A percentile compares a stretch with the other conserved stretches of the same genome.
These are phyloP conservation scores for Lasioglossum malachurum DNA, from an alignment of 2,888 invertebrate species.

Conservation along the genomic window DNA sequence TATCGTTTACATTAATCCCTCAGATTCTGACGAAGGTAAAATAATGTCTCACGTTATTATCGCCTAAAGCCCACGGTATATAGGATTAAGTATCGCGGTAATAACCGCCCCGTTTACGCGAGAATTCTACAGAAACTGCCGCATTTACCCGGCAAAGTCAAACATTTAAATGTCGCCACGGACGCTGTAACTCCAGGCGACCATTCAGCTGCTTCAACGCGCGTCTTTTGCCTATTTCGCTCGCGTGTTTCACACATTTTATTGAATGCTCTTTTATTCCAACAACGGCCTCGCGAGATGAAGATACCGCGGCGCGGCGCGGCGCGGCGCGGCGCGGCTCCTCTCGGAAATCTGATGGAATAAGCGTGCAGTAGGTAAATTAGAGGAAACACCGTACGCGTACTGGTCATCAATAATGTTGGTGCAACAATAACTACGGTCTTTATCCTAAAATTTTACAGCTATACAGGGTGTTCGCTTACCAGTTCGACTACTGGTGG, in stretches of 20 bases:
- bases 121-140: constrained; percentile 1
- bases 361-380: too few species aligned
- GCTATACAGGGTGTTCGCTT: too few species aligned
- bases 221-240: constrained; percentile 21
- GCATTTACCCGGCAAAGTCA: neutral
- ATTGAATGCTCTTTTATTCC: constrained; percentile 10
- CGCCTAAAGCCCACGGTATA: neutral
- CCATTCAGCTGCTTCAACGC: constrained; percentile 16
- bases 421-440: neutral
- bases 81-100: constrained; percentile 23
- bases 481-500: too few species aligned
- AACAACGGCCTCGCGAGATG: neutral
- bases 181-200: neutral
- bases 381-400: neutral
- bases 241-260: constrained; percentile 12
- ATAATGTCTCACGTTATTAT: constrained; percentile 15
- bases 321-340: neutral
- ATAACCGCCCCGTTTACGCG: constrained; percentile 17
- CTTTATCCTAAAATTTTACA: neutral
- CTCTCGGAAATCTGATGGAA: neutral
- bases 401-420: neutral
- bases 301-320: neutral
- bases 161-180: constrained; percentile 17
- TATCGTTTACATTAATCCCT: constrained; percentile 26
- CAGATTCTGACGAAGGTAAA: constrained; percentile 8